phyloP scores from a whole-genome alignment of 2,797 vertebrate species.

The Gymnoscopelus braueri region DNA sequence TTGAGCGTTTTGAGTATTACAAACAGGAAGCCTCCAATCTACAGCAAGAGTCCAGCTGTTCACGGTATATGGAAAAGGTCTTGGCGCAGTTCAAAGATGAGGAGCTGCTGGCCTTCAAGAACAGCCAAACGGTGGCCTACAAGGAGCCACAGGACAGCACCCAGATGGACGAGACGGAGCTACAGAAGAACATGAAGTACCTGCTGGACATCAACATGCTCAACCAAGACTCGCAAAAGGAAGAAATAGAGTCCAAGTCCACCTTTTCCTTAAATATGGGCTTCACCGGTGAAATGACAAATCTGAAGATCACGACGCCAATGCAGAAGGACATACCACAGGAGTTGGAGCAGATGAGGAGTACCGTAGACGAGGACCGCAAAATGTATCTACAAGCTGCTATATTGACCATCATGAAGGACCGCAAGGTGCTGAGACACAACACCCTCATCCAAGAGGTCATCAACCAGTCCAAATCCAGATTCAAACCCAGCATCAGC shows the following conservation, averaged over 20 bases:
- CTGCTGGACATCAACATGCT: constrained; percentile 99
- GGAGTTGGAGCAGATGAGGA: constrained; percentile 98
- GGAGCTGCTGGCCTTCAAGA: constrained; percentile 93
- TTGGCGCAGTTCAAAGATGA: too few species aligned
- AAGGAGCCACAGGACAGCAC: constrained; percentile 98
- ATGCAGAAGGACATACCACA: constrained; percentile 99
- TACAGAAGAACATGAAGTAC: constrained; percentile 98
- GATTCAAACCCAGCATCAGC: constrained; percentile 99
- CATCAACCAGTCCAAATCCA: constrained; percentile 98
- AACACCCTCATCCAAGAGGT: constrained; percentile 99
- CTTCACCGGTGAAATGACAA: constrained; percentile 99
- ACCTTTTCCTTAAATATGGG: constrained; percentile 98
- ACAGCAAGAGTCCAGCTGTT: neutral
- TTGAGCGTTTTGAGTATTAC: too few species aligned
- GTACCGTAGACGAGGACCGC: constrained; percentile 97
- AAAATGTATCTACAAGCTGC: constrained; percentile 99
- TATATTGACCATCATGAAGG: constrained; percentile 99
- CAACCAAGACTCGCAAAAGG: constrained; percentile 96
- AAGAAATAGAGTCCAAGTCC: constrained; percentile 94
- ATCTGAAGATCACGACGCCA: constrained; percentile 99
- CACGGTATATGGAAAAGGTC: neutral
- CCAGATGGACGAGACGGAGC: constrained; percentile 98
- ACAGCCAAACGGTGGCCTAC: constrained; percentile 92
- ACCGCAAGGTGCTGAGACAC: constrained; percentile 95
- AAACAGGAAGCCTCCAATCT: too few species aligned